phyloP scores from a whole-genome alignment of 2,113 vertebrate species.

The Pygathrix nemaeus region DNA sequence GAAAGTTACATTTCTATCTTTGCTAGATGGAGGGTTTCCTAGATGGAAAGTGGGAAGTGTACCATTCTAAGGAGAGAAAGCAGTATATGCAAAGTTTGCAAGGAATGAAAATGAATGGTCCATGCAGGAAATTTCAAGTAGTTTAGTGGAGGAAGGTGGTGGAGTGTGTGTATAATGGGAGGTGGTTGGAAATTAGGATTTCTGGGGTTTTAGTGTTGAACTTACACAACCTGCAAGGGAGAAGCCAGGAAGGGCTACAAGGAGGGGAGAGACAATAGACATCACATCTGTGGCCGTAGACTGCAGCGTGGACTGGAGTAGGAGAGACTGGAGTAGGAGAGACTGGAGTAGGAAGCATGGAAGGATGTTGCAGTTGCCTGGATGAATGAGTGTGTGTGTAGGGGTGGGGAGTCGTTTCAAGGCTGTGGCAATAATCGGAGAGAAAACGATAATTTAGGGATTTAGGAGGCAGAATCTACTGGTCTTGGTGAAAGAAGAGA shows the following conservation, averaged over 20 bases:
- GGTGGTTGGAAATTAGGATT: not conserved
- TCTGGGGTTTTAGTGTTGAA: not conserved
- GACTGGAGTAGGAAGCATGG: not conserved
- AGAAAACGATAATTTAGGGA: not conserved
- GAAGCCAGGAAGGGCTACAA: not conserved
- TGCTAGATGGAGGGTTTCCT: not conserved
- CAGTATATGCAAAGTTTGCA: not conserved
- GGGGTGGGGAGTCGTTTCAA: not conserved
- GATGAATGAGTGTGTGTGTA: not conserved
- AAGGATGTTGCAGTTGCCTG: rapidly evolving
- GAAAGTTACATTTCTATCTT: not conserved
- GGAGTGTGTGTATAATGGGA: not conserved
- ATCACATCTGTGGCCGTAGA: not conserved
- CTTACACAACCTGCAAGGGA: not conserved
- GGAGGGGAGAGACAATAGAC: not conserved
- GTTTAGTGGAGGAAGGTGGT: not conserved
- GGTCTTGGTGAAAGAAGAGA: not conserved
- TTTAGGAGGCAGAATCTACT: not conserved
- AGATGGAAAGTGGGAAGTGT: not conserved
- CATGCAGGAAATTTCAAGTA: not conserved
- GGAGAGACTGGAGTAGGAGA: not conserved
- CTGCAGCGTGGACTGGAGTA: not conserved
- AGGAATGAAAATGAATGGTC: not conserved
- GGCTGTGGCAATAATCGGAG: not conserved
- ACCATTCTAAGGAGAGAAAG: not conserved